Percentiles rank a stretch among this genome's conserved stretches.
Conservation (phyloP, 2,888 invertebrate species). For the Scotopteryx bipunctaria region DNA sequence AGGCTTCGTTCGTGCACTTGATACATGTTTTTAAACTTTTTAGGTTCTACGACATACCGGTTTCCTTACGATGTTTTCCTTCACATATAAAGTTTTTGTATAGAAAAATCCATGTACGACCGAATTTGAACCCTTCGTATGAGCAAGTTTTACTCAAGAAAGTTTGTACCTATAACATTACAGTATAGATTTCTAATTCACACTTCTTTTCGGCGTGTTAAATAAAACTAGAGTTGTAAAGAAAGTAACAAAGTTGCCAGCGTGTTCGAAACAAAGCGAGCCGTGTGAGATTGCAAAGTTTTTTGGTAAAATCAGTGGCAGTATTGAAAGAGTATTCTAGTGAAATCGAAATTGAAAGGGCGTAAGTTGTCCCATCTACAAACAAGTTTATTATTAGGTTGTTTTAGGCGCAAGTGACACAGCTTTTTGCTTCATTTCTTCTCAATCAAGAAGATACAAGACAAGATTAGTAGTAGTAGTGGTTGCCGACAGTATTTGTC, state of each 20-base stretch:
- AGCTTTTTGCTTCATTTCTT: conserved; percentile 14
- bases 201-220: conserved; percentile 12
- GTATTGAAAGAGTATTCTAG: too few relatives aligned
- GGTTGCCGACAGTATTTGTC: too few relatives aligned
- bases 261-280: conserved; percentile 31
- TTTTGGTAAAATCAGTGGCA: conserved; percentile 46
- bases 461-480: too few relatives aligned
- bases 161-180: not conserved
- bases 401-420: conserved; percentile 52
- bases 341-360: too few relatives aligned
- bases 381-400: conserved; percentile 65
- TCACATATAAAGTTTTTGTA: too few relatives aligned
- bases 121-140: too few relatives aligned
- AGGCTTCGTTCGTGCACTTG: too few relatives aligned
- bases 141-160: not conserved
- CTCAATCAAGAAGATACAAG: too few relatives aligned
- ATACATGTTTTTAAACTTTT: too few relatives aligned
- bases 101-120: too few relatives aligned
- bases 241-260: conserved; percentile 32
- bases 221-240: conserved; percentile 28
- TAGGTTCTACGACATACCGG: too few relatives aligned
- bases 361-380: conserved; percentile 53
- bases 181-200: not conserved
- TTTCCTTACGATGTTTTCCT: too few relatives aligned
- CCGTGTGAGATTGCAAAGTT: conserved; percentile 25